Evolutionary conservation across 2,888 invertebrate genomes (phyloP).

Genomic region (Drosophila borborema): DNA sequence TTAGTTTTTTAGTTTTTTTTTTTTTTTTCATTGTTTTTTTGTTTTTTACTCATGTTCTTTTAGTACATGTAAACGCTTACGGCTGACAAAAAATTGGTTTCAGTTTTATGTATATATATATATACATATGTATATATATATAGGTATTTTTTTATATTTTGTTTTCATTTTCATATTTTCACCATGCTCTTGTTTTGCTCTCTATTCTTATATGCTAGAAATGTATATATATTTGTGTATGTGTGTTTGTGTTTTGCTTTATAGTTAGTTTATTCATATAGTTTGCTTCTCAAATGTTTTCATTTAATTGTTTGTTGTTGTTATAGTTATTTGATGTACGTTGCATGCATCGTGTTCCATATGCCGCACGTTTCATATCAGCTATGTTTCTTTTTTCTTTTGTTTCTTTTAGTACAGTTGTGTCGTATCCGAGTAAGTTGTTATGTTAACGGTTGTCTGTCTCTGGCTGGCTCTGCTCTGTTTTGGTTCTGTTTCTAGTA

Average conservation of each 20-base stretch:
- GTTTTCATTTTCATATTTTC: slow-evolving; percentile 11
- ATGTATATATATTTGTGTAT: slow-evolving; percentile 19
- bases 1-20: slow-evolving; percentile 15
- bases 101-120: slow-evolving; percentile 5
- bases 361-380: slow-evolving; percentile 23
- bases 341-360: slow-evolving; percentile 19
- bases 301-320: slow-evolving; percentile 6
- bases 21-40: slow-evolving; percentile 6
- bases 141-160: slow-evolving; percentile 24
- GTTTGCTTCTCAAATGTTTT: slow-evolving; percentile 12
- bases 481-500: slow-evolving; percentile 9
- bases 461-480: slow-evolving; percentile 9
- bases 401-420: slow-evolving; percentile 42
- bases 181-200: slow-evolving; percentile 10
- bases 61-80: slow-evolving; percentile 44
- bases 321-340: neutral
- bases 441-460: slow-evolving; percentile 23
- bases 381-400: neutral
- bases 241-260: slow-evolving; percentile 2
- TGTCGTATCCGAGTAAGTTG: slow-evolving; percentile 52
- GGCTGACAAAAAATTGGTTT: slow-evolving; percentile 55
- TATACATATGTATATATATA: neutral
- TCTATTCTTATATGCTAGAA: slow-evolving; percentile 48
- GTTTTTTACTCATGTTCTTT: slow-evolving; percentile 12
- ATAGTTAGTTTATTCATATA: slow-evolving; percentile 30